A percentile compares a stretch with the other conserved stretches of the same genome.
phyloP scores from a whole-genome alignment of 1,140 invertebrate genomes.

The Diorhabda sublineata region DNA sequence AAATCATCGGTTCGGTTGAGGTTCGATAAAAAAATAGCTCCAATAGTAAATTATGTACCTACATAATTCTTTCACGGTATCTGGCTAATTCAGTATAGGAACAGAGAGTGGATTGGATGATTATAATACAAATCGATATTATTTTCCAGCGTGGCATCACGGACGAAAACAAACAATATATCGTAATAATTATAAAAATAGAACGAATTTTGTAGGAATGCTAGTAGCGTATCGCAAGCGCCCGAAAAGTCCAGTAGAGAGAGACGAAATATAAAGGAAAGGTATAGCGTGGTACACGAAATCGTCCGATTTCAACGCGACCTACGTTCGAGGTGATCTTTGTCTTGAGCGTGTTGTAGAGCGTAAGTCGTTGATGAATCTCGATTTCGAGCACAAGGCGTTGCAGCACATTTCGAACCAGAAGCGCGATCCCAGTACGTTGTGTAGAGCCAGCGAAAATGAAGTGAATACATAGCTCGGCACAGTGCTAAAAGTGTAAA shows the following conservation, averaged over 20 bases:
- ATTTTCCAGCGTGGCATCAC: constrained; percentile 4
- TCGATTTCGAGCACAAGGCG: constrained; percentile 33
- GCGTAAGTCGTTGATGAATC: constrained; percentile 4
- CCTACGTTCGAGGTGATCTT: constrained; percentile 28
- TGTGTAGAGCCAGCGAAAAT: constrained; percentile 44
- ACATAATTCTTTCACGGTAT: too few relatives aligned
- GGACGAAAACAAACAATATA: constrained; percentile 30
- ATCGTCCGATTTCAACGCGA: constrained; percentile 30
- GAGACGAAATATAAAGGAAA: constrained; percentile 43
- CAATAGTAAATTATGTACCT: too few relatives aligned
- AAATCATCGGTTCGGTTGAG: too few relatives aligned
- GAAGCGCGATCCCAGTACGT: constrained; percentile 40
- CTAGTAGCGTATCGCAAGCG: constrained; percentile 38
- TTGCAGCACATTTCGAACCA: constrained; percentile 39
- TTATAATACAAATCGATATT: constrained; percentile 8
- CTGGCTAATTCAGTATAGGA: too few relatives aligned
- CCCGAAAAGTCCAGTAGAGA: constrained; percentile 40
- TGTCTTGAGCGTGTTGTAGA: constrained; percentile 16
- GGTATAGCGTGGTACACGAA: constrained; percentile 42
- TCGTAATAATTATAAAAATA: constrained; percentile 31
- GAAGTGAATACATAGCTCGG: constrained; percentile 40
- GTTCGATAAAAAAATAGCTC: too few relatives aligned
- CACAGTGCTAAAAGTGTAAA: constrained; percentile 37
- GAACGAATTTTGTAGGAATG: constrained; percentile 32
- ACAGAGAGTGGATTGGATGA: background rate